phyloP scores from a whole-genome alignment of 2,797 vertebrate species.

The Botia almorhae region DNA sequence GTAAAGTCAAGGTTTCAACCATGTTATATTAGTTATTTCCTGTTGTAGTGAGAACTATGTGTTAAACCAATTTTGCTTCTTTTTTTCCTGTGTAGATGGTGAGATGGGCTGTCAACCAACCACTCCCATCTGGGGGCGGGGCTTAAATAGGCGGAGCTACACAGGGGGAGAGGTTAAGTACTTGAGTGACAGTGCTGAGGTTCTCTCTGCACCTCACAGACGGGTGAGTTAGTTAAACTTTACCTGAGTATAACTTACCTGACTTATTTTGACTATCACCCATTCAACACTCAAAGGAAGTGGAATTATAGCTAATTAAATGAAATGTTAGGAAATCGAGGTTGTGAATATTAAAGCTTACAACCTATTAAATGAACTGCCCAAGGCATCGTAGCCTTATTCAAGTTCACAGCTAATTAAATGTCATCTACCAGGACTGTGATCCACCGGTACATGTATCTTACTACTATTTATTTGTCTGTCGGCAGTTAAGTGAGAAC shows the following conservation, averaged over 20 bases:
- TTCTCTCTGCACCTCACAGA: conserved; percentile 67
- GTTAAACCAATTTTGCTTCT: neutral
- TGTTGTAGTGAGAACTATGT: conserved; percentile 16
- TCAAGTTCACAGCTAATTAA: neutral
- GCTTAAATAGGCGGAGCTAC: conserved; percentile 76
- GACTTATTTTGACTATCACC: conserved; percentile 39
- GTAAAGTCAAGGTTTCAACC: neutral
- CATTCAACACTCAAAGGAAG: conserved; percentile 10
- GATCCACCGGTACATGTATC: neutral
- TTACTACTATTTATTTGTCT: conserved; percentile 31
- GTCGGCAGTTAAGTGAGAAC: conserved; percentile 73
- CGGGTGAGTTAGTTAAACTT: conserved; percentile 65
- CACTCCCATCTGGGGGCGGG: conserved; percentile 69
- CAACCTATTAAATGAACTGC: no score
- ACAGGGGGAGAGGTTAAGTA: conserved; percentile 76
- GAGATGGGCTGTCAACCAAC: conserved; percentile 63
- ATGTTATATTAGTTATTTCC: conserved; percentile 55
- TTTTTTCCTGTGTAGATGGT: conserved; percentile 59
- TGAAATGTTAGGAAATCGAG: no score
- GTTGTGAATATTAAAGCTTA: neutral
- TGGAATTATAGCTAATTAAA: neutral
- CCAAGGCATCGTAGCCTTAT: no score
- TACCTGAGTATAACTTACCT: no score
- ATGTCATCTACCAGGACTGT: neutral
- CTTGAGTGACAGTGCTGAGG: conserved; percentile 67